Conservation (phyloP, 2,797 vertebrate species). For the Gila robusta region DNA sequence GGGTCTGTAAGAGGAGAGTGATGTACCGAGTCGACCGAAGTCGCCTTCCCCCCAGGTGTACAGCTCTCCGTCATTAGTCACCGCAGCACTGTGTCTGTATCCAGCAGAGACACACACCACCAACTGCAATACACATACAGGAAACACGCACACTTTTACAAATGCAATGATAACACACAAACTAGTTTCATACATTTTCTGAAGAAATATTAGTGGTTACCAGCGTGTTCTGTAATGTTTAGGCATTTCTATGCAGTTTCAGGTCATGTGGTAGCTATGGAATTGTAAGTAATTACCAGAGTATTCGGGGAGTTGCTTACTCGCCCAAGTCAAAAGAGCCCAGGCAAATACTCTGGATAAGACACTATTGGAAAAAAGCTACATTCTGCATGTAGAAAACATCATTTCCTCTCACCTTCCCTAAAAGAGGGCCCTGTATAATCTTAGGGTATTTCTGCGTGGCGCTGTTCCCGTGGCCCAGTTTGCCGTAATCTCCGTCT, state of each 20-base stretch:
- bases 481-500: constrained; percentile 85
- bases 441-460: constrained; percentile 88
- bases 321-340: not conserved
- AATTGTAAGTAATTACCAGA: not conserved
- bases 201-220: not conserved
- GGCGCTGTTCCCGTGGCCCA: constrained; percentile 86
- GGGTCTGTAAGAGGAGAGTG: constrained; percentile 13
- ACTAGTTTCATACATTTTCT: not conserved
- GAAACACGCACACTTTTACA: constrained; percentile 29
- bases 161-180: not conserved
- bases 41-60: constrained; percentile 88
- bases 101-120: constrained; percentile 86
- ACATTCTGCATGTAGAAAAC: not conserved
- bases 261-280: not conserved
- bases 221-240: not conserved
- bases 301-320: not conserved
- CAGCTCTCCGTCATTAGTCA: constrained; percentile 84
- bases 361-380: not conserved
- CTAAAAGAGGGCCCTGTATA: constrained; percentile 84
- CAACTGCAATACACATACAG: constrained; percentile 71
- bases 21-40: constrained; percentile 82
- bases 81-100: constrained; percentile 85
- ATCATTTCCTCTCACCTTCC: constrained; percentile 74
- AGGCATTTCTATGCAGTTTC: not conserved
- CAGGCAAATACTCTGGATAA: not conserved